Percentiles rank a stretch among this genome's conserved stretches.
Conservation (phyloP, 1,140 invertebrate species). For the Hormaphis cornu region DNA sequence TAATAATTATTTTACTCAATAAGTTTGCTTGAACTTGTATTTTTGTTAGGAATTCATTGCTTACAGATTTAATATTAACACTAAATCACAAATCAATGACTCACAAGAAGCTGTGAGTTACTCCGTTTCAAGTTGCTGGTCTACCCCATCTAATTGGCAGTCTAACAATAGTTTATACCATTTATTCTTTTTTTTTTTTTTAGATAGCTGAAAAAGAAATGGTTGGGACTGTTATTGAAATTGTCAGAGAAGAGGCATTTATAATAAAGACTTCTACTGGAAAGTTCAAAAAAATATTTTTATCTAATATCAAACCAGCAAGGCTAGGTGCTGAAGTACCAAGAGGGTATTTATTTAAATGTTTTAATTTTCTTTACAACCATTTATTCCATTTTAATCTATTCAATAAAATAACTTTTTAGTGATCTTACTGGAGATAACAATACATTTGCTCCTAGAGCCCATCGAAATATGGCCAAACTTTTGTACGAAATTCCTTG, state of each 20-base stretch:
- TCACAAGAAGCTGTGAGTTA: no score
- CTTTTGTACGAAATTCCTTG: constrained; percentile 95
- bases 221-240: constrained; percentile 76
- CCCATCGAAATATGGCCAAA: constrained; percentile 6
- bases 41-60: no score
- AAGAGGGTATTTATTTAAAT: not conserved
- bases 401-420: not conserved
- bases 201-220: constrained; percentile 59
- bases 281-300: constrained; percentile 81
- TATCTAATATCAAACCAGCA: constrained; percentile 90
- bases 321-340: constrained; percentile 46
- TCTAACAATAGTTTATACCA: no score
- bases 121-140: no score
- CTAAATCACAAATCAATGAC: no score
- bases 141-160: no score
- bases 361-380: not conserved
- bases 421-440: constrained; percentile 12
- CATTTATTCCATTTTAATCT: not conserved
- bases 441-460: constrained; percentile 7
- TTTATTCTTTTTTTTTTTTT: not conserved
- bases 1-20: no score
- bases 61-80: no score
- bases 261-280: constrained; percentile 65
- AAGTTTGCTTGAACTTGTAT: no score
- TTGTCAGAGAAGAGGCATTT: constrained; percentile 88